Evolutionary conservation across 2,113 vertebrate species (phyloP), one percentile per base, ranked within the genome.

Genomic region (Podarcis cretensis): DNA sequence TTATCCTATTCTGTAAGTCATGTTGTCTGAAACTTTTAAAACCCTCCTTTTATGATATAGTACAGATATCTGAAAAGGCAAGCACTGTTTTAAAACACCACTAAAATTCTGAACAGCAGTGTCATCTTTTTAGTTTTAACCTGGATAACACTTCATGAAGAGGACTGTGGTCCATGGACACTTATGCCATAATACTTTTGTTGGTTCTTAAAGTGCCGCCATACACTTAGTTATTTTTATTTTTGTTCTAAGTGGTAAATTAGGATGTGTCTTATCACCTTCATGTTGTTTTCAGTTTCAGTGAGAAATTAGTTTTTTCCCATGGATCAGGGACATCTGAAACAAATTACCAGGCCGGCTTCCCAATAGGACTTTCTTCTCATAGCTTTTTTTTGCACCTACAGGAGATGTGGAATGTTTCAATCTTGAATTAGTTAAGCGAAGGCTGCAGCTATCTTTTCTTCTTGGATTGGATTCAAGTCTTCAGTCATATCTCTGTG

Each of bases 371-470:
- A 59, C 54, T 59, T 59, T 59, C 48, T 80, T 80, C 43, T 80
- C 77, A n/a, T 12, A 80, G 48, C 25, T 57, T 54, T 80, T 74
- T 54, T 78, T 80, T 80, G 43, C 43, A 80, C 48, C 77, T n/a
- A 80, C 30, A 57, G 48, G 30, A 18, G 77, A 57, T 54, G 54
- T 80, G 48, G 77, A 80, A 54, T 57, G 27, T 80, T 57, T 80
- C 77, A 80, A 57, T 80, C 43, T 57, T 80, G 77, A 80, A 80
- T 80, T 80, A 57, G 77, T 57, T 80, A 80, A 80, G 43, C 57
- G 48, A 57, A 80, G 16, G 43, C 13, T 80, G 43, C 20, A n/a
- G 27, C 77, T 30, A n/a, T 80, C 74, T 35, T 37, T 57, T 80
- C 12, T 48, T 57, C 77, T 21, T n/a, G 12, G 43, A 27, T 57